Evolutionary conservation across 1,140 invertebrate genomes (phyloP), one percentile per base, ranked within the genome.

Genomic region (Drosophila neocordata): DNA sequence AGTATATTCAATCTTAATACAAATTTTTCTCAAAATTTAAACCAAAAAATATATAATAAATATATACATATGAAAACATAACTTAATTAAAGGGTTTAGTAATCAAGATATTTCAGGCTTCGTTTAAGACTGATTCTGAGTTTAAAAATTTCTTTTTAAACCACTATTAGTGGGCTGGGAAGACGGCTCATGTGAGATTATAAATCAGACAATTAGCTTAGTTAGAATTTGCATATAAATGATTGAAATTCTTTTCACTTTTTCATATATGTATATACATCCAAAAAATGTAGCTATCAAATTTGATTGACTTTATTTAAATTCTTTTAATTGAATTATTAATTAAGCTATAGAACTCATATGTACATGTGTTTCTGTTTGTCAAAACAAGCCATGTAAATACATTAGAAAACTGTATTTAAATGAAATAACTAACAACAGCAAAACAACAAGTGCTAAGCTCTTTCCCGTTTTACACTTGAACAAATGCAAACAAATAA

Each of bases 401-500:
- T 73, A 61, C 55, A 41, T 59, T 38, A 22, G 34, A 31, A 38
- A 20, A 53, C 58, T 69, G 73, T 79, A 79, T 79, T 79, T 53
- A 79, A 79, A 63, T 53, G 57, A 73, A 73, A 73, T 79, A 73
- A 68, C 55, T 27, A 79, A 67, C 53, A 67, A 31, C 13, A 22
- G 27, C 64, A 52, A 44, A 52, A 27, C 41, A 37, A n/a, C 8
- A 27, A 59, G 72, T 58, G 66, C 60, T 76, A 76, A 76, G 73
- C 66, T 53, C 41, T 48, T 48, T 48, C 55, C 48, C 56, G 57
- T 62, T 68, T 56, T 57, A 41, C 70, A 60, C 73, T 68, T 65
- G 37, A 81, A 77, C 73, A 73, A 77, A 77, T 51, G 62, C 73
- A 60, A 81, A 72, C 70, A 75, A 83, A 78, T 79, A 83, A 74